phyloP scores from a whole-genome alignment of 2,113 vertebrate genomes.

The Ceyx margarethae region DNA sequence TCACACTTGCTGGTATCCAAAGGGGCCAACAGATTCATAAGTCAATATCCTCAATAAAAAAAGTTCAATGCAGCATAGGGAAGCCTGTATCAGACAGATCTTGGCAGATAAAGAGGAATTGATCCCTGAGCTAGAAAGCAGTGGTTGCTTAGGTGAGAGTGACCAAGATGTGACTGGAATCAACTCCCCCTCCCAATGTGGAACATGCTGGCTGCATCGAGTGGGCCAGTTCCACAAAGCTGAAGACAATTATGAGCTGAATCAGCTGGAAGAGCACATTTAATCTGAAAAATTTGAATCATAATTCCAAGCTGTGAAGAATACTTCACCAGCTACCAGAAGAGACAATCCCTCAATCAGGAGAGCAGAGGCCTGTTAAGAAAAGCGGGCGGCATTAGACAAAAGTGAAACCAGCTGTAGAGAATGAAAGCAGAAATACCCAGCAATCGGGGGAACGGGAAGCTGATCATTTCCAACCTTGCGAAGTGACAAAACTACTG shows the following conservation, averaged over 20 bases:
- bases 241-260: slow-evolving; percentile 44
- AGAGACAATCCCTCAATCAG: slow-evolving; percentile 68
- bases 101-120: slow-evolving; percentile 9
- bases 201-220: background rate
- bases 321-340: slow-evolving; percentile 28
- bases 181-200: rapidly evolving
- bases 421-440: slow-evolving; percentile 12
- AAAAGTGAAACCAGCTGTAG: slow-evolving; percentile 56
- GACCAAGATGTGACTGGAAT: rapidly evolving
- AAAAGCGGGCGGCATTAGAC: slow-evolving; percentile 20
- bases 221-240: background rate
- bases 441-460: background rate
- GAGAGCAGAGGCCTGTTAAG: slow-evolving; percentile 50
- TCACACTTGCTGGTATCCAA: background rate
- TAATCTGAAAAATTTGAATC: slow-evolving; percentile 50
- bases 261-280: slow-evolving; percentile 49
- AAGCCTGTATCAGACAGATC: background rate
- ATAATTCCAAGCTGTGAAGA: slow-evolving; percentile 53
- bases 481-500: background rate
- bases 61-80: background rate
- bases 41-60: background rate
- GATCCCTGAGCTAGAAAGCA: background rate
- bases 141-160: background rate
- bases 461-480: background rate
- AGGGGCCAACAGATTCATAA: background rate